Evolutionary conservation across 2,888 invertebrate genomes (phyloP).

Genomic region (Isoperla grammatica): DNA sequence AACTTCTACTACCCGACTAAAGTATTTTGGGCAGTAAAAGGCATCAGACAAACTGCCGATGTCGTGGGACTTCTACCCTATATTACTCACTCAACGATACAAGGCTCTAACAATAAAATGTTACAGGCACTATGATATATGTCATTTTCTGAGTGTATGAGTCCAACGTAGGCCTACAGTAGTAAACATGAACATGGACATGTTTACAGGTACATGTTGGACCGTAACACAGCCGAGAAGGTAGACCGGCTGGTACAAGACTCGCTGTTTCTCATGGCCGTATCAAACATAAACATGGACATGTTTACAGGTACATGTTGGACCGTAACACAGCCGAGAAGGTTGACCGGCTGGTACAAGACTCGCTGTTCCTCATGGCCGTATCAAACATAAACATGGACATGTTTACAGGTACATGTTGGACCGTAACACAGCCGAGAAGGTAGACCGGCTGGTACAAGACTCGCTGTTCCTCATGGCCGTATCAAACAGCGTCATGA

Average conservation of each 20-base stretch:
- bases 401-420: constrained; percentile 59
- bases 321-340: constrained; percentile 59
- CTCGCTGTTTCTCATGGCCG: constrained; percentile 70
- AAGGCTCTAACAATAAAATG: too few species aligned
- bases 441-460: constrained; percentile 59
- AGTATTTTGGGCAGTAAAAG: too few species aligned
- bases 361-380: constrained; percentile 70
- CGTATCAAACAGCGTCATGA: constrained; percentile 74
- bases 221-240: constrained; percentile 57
- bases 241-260: constrained; percentile 62
- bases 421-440: constrained; percentile 58
- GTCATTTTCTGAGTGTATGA: too few species aligned
- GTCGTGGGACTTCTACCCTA: too few species aligned
- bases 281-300: constrained; percentile 75
- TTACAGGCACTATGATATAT: too few species aligned
- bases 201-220: constrained; percentile 64
- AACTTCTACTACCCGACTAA: too few species aligned
- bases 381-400: constrained; percentile 73
- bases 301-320: constrained; percentile 63
- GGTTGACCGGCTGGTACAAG: constrained; percentile 60
- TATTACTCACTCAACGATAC: too few species aligned
- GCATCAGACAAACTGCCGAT: too few species aligned
- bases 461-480: constrained; percentile 72
- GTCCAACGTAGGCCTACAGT: too few species aligned
- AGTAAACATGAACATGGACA: too few species aligned